A percentile compares a stretch with the other conserved stretches of the same genome.
Conservation (phyloP, 2,888 invertebrate genomes). For the Metopia argyrocephala region DNA sequence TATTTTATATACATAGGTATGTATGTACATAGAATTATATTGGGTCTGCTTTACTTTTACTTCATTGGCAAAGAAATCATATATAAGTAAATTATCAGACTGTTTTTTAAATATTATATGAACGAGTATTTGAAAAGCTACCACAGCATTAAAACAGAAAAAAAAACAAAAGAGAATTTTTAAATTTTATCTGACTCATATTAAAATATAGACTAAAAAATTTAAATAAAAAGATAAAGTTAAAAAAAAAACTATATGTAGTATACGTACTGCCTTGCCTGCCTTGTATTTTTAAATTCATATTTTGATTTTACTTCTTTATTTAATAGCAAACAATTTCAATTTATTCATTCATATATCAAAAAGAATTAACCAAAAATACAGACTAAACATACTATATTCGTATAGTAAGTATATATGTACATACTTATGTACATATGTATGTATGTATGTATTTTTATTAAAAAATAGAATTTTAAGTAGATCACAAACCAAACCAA, state of each 20-base stretch:
- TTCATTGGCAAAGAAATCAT: slow-evolving; percentile 1
- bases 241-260: slow-evolving; percentile 41
- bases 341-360: slow-evolving; percentile 70
- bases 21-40: not conserved
- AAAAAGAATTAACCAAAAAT: slow-evolving; percentile 65
- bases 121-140: too few relatives aligned
- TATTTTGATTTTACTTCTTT: slow-evolving; percentile 41
- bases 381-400: slow-evolving; percentile 8
- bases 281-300: slow-evolving; percentile 22
- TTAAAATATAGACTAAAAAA: slow-evolving; percentile 39
- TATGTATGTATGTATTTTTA: slow-evolving; percentile 37
- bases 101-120: slow-evolving; percentile 8
- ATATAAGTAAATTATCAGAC: slow-evolving; percentile 25
- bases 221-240: slow-evolving; percentile 34
- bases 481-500: not conserved
- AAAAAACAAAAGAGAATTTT: slow-evolving; percentile 1
- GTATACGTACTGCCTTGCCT: slow-evolving; percentile 15
- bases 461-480: slow-evolving; percentile 28
- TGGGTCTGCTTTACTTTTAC: slow-evolving; percentile 11
- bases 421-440: too few relatives aligned
- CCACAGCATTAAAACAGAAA: slow-evolving; percentile 28
- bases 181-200: slow-evolving; percentile 49
- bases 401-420: too few relatives aligned
- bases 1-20: not conserved
- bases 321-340: slow-evolving; percentile 63